These are phyloP conservation scores for Muricea muricata DNA, from an alignment of 92 coral and sea anemone species.

Conservation along the genomic window DNA sequence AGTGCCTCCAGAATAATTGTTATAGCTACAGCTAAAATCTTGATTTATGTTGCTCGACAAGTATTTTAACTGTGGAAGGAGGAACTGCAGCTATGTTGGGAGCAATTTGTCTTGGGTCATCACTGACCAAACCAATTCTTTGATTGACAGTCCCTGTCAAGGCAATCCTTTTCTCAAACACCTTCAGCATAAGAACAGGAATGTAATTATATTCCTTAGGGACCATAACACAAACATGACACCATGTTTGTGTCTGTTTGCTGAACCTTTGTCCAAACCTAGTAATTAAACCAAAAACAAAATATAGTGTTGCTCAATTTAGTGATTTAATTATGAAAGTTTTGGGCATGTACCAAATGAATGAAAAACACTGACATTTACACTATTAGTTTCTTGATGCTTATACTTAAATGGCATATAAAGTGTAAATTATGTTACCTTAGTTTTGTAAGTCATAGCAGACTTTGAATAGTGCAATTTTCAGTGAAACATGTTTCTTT, in stretches of 20 bases:
- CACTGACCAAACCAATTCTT: background rate
- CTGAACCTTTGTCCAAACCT: constrained; percentile 2
- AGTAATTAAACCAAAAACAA: background rate
- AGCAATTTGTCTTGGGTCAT: background rate
- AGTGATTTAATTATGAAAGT: too few species aligned
- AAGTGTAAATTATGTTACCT: too few species aligned
- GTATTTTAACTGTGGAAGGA: constrained; percentile 1
- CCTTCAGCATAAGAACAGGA: background rate
- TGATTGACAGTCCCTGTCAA: background rate
- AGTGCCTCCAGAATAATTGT: background rate
- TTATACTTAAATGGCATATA: too few species aligned
- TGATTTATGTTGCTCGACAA: background rate
- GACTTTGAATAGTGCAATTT: too few species aligned
- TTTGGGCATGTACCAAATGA: too few species aligned
- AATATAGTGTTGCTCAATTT: too few species aligned
- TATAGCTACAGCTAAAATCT: background rate
- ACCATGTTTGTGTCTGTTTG: constrained; percentile 16
- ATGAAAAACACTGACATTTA: too few species aligned
- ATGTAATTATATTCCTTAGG: background rate
- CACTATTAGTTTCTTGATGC: too few species aligned
- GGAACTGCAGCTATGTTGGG: constrained; percentile 3
- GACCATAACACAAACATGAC: background rate
- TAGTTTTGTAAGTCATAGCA: too few species aligned
- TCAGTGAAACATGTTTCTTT: too few species aligned
- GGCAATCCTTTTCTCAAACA: background rate